Base-by-base conservation (phyloP, 2,797 vertebrate species). In the Artibeus jamaicensis region DNA sequence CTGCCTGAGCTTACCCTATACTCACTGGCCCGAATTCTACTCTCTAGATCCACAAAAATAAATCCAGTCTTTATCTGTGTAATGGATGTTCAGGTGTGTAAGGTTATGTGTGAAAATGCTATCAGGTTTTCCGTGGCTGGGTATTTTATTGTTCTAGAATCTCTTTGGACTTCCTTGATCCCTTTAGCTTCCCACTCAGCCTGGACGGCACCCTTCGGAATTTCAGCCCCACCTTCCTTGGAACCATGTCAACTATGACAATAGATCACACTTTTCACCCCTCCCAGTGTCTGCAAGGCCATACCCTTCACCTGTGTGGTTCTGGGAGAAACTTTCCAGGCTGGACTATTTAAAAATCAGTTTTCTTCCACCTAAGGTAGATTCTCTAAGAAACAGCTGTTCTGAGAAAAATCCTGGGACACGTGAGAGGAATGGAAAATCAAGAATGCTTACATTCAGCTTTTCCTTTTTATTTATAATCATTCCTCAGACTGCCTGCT, bases 381-480 rank as follows among this genome's bases (percentile, higher is more conserved):
- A 84, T 48, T 44, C 26, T 34, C 67, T 82, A 42, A 34, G 39
- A 15, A 76, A 34, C 44, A 2, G 19, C 3, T 82, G 24, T 55
- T 34, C 29, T 70, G 68, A 55, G 24, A n/a, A 14, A 53, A 37
- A 42, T 65, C 59, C 73, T 82, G 53, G 59, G 53, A 86, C 34
- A 9, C 59, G 16, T 5, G 21, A 48, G 21, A 53, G 4, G 14
- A 62, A 70, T 18, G 16, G 34, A 2, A 86, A 39, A n/a, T 86
- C 15, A 76, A 37, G 24, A 67, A 24, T 77, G 4, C 24, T 89
- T 83, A 50, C 26, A 19, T 42, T 21, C 46, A 55, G 16, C 24
- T 53, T 39, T 91, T 93, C 6, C 37, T 85, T 89, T 91, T 50
- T 32, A 14, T 95, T 9, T n/a, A 7, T 34, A n/a, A 12, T 59